These are phyloP conservation scores for Cremastinae sp. DNA, from an alignment of 2,888 invertebrate species.

Conservation along the genomic window DNA sequence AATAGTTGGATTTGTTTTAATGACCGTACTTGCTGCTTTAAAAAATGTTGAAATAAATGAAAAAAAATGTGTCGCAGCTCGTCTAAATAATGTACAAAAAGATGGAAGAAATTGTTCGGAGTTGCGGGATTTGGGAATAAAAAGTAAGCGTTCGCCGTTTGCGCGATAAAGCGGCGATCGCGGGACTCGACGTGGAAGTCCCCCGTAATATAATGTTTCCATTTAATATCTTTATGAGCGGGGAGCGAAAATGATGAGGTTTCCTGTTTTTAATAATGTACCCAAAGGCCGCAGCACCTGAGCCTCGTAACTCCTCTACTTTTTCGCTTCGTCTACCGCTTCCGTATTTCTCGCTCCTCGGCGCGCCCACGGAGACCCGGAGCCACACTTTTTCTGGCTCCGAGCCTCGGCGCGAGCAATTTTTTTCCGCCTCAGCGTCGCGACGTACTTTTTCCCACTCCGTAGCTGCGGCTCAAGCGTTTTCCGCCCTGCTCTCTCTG, in stretches of 20 bases:
- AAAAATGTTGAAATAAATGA: no score
- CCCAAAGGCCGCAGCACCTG: slow-evolving; percentile 74
- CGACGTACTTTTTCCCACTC: slow-evolving; percentile 40
- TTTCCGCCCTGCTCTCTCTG: slow-evolving; percentile 22
- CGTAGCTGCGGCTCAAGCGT: slow-evolving; percentile 35
- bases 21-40: no score
- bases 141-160: slow-evolving; percentile 1
- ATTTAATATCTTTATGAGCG: slow-evolving; percentile 79
- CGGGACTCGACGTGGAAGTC: slow-evolving; percentile 31
- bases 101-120: no score
- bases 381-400: slow-evolving; percentile 15
- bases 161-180: slow-evolving; percentile 30
- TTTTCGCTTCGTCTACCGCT: slow-evolving; percentile 60
- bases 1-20: no score
- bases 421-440: slow-evolving; percentile 41
- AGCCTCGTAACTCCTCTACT: slow-evolving; percentile 76
- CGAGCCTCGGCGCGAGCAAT: slow-evolving; percentile 28
- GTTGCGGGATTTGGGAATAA: no score
- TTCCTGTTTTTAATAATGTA: slow-evolving; percentile 79
- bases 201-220: slow-evolving; percentile 77
- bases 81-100: no score
- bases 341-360: slow-evolving; percentile 58
- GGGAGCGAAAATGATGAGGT: slow-evolving; percentile 78
- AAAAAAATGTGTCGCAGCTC: no score
- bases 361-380: slow-evolving; percentile 36